Percentiles rank a stretch among this genome's conserved stretches.
Evolutionary conservation across 2,113 vertebrate genomes (phyloP).

Genomic region (Tympanuchus pallidicinctus): DNA sequence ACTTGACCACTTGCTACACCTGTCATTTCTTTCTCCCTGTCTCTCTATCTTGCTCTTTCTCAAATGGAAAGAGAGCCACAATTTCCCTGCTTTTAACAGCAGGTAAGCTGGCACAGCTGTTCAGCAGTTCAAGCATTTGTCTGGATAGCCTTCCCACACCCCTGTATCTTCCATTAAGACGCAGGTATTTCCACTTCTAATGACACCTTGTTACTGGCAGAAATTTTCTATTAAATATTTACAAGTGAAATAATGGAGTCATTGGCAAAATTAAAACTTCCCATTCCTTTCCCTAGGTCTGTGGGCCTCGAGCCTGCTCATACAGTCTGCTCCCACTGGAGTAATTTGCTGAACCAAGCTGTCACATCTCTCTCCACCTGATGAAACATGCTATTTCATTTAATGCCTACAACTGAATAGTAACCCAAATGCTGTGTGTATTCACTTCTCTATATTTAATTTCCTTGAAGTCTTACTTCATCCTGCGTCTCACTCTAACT

Average conservation of each 20-base stretch:
- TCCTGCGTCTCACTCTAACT: not conserved
- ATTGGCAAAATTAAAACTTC: not conserved
- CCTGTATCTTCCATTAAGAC: not conserved
- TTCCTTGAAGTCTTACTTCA: not conserved
- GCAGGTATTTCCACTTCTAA: not conserved
- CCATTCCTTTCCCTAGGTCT: not conserved
- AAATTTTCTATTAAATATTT: not conserved
- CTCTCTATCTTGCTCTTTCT: not conserved
- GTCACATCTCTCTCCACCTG: not conserved
- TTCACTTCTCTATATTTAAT: fast-evolving
- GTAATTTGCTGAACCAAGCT: not conserved
- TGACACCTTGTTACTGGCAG: not conserved
- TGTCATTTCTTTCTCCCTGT: not conserved
- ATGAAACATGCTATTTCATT: not conserved
- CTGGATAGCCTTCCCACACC: not conserved
- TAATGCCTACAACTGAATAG: not conserved
- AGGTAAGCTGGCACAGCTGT: not conserved
- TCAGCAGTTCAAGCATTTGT: not conserved
- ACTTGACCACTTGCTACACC: not conserved
- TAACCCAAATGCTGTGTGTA: not conserved
- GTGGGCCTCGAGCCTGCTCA: not conserved
- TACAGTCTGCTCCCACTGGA: not conserved
- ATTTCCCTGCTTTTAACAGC: not conserved
- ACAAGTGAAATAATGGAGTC: not conserved
- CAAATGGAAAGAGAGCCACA: not conserved